These are phyloP conservation scores for Gavia stellata DNA, from an alignment of 2,113 vertebrate genomes.

Conservation along the genomic window DNA sequence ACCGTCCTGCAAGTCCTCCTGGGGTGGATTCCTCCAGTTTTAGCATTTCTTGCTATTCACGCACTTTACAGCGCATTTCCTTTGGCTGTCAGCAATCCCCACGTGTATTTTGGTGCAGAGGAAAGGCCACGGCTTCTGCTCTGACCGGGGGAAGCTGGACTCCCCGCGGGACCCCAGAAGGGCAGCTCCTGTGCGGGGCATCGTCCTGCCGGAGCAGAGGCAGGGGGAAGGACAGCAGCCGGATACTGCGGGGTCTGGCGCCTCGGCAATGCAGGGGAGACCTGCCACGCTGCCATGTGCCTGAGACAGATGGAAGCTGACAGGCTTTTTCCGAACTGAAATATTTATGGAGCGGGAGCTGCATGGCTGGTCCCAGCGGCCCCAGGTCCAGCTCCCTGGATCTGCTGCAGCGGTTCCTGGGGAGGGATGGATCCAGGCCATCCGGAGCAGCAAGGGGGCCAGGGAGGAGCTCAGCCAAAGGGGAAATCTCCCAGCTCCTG, in stretches of 20 bases:
- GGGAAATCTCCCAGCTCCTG: background rate
- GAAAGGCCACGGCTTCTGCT: background rate
- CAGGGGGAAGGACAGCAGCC: background rate
- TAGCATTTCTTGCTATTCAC: background rate
- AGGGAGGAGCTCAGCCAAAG: background rate
- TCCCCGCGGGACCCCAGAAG: rapidly evolving
- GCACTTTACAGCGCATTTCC: rapidly evolving
- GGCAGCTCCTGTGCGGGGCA: background rate
- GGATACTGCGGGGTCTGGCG: background rate
- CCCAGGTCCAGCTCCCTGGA: background rate
- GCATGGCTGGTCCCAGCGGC: background rate
- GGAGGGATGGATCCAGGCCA: background rate
- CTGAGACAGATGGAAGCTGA: conserved; percentile 25
- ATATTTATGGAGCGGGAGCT: conserved; percentile 27
- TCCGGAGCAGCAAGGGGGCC: background rate
- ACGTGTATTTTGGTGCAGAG: background rate
- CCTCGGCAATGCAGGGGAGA: background rate
- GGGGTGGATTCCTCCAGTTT: background rate
- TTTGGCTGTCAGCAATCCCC: background rate
- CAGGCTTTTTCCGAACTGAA: conserved; percentile 9
- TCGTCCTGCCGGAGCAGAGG: background rate
- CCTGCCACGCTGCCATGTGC: background rate
- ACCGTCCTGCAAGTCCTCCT: background rate
- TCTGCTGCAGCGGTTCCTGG: background rate
- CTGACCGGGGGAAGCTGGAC: too few relatives aligned